phyloP scores from a whole-genome alignment of 2,797 vertebrate genomes.

The Liasis olivaceus region DNA sequence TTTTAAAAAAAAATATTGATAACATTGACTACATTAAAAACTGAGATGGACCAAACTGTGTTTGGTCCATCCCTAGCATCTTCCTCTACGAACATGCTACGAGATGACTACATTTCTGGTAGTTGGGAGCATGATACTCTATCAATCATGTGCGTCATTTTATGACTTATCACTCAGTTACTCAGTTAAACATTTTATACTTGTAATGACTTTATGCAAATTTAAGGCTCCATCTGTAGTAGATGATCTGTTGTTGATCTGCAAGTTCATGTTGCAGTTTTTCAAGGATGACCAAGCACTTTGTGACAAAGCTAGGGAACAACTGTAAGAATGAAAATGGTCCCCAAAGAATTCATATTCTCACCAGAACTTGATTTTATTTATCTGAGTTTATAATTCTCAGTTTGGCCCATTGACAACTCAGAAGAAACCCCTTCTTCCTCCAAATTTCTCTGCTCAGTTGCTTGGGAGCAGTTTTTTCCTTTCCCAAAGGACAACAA shows the following conservation, averaged over 20 bases:
- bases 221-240: background rate
- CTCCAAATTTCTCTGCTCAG: background rate
- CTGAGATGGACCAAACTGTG: background rate
- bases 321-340: background rate
- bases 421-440: background rate
- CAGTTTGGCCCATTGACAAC: background rate
- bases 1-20: background rate
- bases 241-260: background rate
- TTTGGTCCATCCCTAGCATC: background rate
- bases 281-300: too few relatives aligned
- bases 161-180: background rate
- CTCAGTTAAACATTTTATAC: background rate
- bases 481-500: background rate
- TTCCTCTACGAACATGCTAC: background rate
- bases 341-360: too few relatives aligned
- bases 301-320: background rate
- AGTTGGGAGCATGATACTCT: background rate
- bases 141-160: background rate
- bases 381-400: background rate
- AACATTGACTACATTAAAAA: background rate
- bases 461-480: background rate
- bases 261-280: background rate
- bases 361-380: background rate
- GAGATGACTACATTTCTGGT: background rate
- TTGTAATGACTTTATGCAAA: background rate